Conservation (phyloP, 2,797 vertebrate species). For the Prionace glauca region DNA sequence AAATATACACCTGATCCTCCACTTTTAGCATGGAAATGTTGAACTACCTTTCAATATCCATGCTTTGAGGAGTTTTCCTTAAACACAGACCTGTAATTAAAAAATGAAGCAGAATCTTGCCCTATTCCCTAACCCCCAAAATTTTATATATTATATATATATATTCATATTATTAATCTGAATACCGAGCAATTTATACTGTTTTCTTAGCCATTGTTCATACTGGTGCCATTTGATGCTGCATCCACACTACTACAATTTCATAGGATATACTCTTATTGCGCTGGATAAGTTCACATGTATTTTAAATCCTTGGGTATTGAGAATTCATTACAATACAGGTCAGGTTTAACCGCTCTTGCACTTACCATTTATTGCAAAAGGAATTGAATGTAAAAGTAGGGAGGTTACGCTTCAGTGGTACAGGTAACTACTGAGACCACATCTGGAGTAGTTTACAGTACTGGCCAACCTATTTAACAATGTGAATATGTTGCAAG, state of each 20-base stretch:
- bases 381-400: too few relatives aligned
- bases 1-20: slow-evolving; percentile 17
- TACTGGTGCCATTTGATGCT: not conserved
- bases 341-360: not conserved
- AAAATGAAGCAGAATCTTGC: not conserved
- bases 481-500: too few relatives aligned
- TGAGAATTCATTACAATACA: not conserved
- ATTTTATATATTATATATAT: not conserved
- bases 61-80: not conserved
- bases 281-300: not conserved
- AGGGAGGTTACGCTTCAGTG: too few relatives aligned
- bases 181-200: not conserved
- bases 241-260: not conserved
- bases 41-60: slow-evolving; percentile 30
- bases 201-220: not conserved
- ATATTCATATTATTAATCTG: not conserved
- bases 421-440: too few relatives aligned
- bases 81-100: slow-evolving; percentile 26
- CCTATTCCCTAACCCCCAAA: not conserved
- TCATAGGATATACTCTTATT: not conserved
- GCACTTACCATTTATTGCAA: not conserved
- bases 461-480: too few relatives aligned
- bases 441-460: too few relatives aligned
- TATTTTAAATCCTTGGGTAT: not conserved
- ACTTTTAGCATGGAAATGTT: slow-evolving; percentile 20